phyloP scores from a whole-genome alignment of 2,797 vertebrate species.

The Bryconaethiops microstoma region DNA sequence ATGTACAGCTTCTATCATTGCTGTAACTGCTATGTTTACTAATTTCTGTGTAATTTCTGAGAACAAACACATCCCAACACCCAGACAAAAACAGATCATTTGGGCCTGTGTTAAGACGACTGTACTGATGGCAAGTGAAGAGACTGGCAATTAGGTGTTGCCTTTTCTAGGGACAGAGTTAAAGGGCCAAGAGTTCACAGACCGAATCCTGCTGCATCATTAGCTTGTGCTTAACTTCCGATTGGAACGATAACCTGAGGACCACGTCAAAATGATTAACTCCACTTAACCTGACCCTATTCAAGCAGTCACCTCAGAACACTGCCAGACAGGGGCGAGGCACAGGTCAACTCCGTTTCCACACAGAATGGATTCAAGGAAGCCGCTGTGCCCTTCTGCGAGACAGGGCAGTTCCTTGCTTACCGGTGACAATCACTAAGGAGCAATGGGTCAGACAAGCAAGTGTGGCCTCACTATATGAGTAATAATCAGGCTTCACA shows the following conservation, averaged over 20 bases:
- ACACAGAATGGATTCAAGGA: neutral
- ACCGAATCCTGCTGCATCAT: conserved; percentile 16
- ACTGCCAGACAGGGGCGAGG: neutral
- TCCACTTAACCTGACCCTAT: conserved; percentile 26
- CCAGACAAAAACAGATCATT: neutral
- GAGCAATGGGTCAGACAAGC: neutral
- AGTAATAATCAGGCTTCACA: neutral
- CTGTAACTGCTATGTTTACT: neutral
- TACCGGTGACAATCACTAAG: neutral
- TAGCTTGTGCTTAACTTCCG: conserved; percentile 42
- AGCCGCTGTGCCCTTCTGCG: neutral
- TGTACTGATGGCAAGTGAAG: neutral
- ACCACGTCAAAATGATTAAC: conserved; percentile 25
- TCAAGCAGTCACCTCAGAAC: conserved; percentile 16
- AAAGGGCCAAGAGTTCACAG: conserved; percentile 20
- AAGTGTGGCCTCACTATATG: neutral
- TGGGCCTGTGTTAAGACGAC: conserved; percentile 1
- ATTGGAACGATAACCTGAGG: conserved; percentile 43
- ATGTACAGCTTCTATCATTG: neutral
- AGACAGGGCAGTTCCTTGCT: neutral
- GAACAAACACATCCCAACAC: neutral
- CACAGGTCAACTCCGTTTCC: neutral
- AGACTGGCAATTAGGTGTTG: conserved; percentile 24
- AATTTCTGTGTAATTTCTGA: neutral
- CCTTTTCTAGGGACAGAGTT: conserved; percentile 29